phyloP scores from a whole-genome alignment of 1,140 invertebrate species.

The Halotydeus destructor region DNA sequence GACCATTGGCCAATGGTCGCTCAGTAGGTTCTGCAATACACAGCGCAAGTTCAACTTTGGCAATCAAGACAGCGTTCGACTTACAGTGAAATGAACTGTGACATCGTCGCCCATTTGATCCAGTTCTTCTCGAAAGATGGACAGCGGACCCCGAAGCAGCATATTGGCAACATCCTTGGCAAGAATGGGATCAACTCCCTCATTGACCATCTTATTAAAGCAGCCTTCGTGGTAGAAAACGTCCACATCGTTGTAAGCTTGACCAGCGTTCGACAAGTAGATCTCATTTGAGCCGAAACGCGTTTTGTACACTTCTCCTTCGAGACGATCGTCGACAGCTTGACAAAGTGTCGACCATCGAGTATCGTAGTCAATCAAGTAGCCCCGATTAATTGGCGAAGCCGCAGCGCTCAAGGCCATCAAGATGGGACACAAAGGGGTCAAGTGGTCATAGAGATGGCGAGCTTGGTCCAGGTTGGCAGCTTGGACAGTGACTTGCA shows the following conservation, averaged over 20 bases:
- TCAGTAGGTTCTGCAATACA: slow-evolving; percentile 71
- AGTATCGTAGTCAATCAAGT: no score
- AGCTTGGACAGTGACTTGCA: no score
- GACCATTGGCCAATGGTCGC: slow-evolving; percentile 99
- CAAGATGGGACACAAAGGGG: no score
- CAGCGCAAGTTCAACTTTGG: neutral
- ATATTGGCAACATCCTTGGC: slow-evolving; percentile 83
- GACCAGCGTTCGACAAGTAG: slow-evolving; percentile 69
- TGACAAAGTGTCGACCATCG: no score
- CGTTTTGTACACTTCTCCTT: slow-evolving; percentile 86
- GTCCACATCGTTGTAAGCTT: slow-evolving; percentile 73
- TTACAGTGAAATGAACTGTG: no score
- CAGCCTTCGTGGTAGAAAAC: slow-evolving; percentile 64
- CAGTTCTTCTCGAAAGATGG: slow-evolving; percentile 83
- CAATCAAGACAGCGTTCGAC: neutral
- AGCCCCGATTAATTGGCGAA: no score
- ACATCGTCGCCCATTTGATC: slow-evolving; percentile 79
- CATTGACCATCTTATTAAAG: slow-evolving; percentile 53
- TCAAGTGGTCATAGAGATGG: no score
- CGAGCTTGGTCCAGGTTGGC: no score
- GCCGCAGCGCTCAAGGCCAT: no score
- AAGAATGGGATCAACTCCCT: slow-evolving; percentile 65
- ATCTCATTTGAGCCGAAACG: slow-evolving; percentile 93
- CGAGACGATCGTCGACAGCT: no score
- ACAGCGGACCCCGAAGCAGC: slow-evolving; percentile 90